phyloP scores from a whole-genome alignment of 2,797 vertebrate genomes.

The Sebastes baramenuke region DNA sequence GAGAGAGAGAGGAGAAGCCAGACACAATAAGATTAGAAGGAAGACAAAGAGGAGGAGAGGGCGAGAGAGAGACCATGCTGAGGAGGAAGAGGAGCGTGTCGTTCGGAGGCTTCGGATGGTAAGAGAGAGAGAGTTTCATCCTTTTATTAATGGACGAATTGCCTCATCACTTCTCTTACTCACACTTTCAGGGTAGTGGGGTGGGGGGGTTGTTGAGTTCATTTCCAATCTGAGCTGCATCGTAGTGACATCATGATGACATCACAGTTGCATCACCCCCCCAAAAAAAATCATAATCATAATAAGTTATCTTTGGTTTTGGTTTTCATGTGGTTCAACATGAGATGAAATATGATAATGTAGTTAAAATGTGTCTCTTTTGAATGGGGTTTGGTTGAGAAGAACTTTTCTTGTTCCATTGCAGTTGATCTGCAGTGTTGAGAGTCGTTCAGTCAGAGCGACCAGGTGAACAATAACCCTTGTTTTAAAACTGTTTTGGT shows the following conservation, averaged over 20 bases:
- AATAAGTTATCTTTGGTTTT: not conserved
- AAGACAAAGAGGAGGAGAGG: slow-evolving; percentile 59
- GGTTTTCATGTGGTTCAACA: not conserved
- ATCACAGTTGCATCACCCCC: slow-evolving; percentile 46
- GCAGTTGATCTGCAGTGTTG: not conserved
- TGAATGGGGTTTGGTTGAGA: not conserved
- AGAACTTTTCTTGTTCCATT: not conserved
- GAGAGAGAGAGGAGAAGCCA: slow-evolving; percentile 35
- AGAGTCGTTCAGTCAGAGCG: too few species aligned
- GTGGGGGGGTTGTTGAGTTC: slow-evolving; percentile 18
- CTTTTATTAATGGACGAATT: not conserved
- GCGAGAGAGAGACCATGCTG: slow-evolving; percentile 76
- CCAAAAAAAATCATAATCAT: not conserved
- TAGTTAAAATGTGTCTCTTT: too few species aligned
- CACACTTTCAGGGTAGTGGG: not conserved
- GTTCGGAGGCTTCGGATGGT: slow-evolving; percentile 85
- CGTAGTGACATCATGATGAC: slow-evolving; percentile 50
- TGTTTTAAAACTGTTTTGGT: too few species aligned
- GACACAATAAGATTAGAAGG: slow-evolving; percentile 61
- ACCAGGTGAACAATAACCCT: too few species aligned
- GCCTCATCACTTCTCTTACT: slow-evolving; percentile 11
- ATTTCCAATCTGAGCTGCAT: slow-evolving; percentile 30
- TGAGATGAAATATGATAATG: too few species aligned
- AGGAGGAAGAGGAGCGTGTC: slow-evolving; percentile 85
- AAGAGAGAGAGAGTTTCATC: slow-evolving; percentile 28